phyloP scores from a whole-genome alignment of 1,140 invertebrate genomes.

The Rhopalosiphum padi region DNA sequence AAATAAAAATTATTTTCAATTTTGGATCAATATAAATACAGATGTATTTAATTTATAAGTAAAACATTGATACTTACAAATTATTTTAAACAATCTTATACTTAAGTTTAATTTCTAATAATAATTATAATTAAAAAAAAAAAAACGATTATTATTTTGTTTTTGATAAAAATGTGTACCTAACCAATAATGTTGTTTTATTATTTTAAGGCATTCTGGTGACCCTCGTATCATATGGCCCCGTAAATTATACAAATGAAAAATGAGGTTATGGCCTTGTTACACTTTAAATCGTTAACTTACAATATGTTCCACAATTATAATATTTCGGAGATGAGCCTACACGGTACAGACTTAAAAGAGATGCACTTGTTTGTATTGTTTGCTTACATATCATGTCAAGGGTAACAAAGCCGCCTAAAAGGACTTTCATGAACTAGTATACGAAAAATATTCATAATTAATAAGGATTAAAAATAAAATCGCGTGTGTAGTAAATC shows the following conservation, averaged over 20 bases:
- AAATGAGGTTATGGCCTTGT: conserved; percentile 56
- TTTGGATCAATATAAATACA: background rate
- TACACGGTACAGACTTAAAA: background rate
- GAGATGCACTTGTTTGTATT: conserved; percentile 43
- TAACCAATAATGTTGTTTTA: background rate
- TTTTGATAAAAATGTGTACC: background rate
- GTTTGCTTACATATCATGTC: conserved; percentile 31
- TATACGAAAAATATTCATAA: conserved; percentile 44
- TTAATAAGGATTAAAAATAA: conserved; percentile 7
- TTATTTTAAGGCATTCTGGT: conserved; percentile 40
- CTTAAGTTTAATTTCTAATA: background rate
- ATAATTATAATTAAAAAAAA: background rate
- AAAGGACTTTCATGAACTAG: conserved; percentile 21
- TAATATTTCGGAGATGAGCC: conserved; percentile 38
- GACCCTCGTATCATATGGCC: conserved; percentile 46
- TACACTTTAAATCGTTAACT: conserved; percentile 56
- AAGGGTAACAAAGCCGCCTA: conserved; percentile 39
- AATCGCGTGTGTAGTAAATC: background rate
- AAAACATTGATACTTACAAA: background rate
- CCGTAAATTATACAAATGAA: conserved; percentile 56
- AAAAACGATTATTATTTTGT: background rate
- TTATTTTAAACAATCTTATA: background rate
- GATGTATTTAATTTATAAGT: background rate
- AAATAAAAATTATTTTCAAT: background rate
- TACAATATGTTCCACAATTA: background rate